Evolutionary conservation across 2,888 invertebrate species (phyloP), one percentile per base, ranked within the genome.

Genomic region (Muschampia plurimacula): DNA sequence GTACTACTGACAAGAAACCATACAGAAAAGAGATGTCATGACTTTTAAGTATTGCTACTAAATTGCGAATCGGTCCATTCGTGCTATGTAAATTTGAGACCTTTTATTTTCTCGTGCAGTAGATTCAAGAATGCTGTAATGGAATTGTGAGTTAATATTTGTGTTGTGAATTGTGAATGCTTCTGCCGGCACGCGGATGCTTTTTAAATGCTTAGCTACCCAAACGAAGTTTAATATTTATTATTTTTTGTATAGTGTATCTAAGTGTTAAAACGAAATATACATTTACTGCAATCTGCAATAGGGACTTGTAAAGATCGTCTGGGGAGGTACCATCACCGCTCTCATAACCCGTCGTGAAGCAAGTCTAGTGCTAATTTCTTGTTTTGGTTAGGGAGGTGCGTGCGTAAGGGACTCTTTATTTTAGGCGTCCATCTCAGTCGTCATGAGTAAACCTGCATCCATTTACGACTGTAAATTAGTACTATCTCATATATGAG

Each of bases 31-130:
- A 83, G 86, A 90, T 78, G 82, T 80, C 82, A 81, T 77, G 83
- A 85, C 80, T 82, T 81, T 81, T 77, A 80, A 76, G 74, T 79
- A 84, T 83, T 83, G 81, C 82, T 77, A 80, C 79, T 79, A 79
- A 79, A 76, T 79, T 78, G 80, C 80, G 81, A 80, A 83, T 85
- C 80, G 81, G 81, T 85, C 80, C 85, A 84, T 82, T 87, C 84
- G 86, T 85, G 88, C 84, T 88, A 89, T 90, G 90, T 89, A 89
- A 89, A 89, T 90, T 84, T 83, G 80, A 84, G 84, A 87, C 85
- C 86, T 89, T 89, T 89, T 90, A 89, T 91, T 89, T 88, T 86
- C 84, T 82, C 82, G 80, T 81, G 79, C 81, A 73, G 82, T 79
- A 83, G 82, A 57, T 63, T 72, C 64, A 68, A 72, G 63, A 84